Evolutionary conservation across 2,888 invertebrate species (phyloP).

Genomic region (Catocala sponsa): DNA sequence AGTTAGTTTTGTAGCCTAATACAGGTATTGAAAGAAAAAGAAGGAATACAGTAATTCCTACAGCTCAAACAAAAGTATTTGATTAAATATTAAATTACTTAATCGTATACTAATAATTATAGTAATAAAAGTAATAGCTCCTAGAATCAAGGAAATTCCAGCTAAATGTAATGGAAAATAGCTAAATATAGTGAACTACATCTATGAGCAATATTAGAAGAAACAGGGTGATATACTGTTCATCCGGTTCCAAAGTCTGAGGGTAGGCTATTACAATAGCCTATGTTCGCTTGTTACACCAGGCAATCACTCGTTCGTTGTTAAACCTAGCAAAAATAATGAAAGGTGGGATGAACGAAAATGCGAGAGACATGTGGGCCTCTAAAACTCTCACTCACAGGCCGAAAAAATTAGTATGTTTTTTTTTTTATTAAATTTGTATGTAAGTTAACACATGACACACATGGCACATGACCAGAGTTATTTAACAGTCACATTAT

Average conservation of each 20-base stretch:
- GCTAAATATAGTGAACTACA: slow-evolving; percentile 92
- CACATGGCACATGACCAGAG: too few species aligned
- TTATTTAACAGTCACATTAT: too few species aligned
- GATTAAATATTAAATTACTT: slow-evolving; percentile 88
- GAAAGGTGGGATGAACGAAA: too few species aligned
- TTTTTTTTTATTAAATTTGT: too few species aligned
- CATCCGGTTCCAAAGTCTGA: slow-evolving; percentile 90
- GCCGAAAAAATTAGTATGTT: too few species aligned
- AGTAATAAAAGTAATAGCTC: slow-evolving; percentile 94
- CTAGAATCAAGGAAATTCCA: slow-evolving; percentile 92
- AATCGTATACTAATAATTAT: slow-evolving; percentile 92
- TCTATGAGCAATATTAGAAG: slow-evolving; percentile 89
- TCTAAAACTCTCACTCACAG: too few species aligned
- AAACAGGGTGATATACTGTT: slow-evolving; percentile 92
- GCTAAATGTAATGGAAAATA: slow-evolving; percentile 93
- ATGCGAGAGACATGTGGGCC: too few species aligned
- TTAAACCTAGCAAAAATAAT: too few species aligned
- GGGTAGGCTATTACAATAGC: too few species aligned
- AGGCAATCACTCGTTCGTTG: too few species aligned
- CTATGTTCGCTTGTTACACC: too few species aligned
- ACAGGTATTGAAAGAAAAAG: slow-evolving; percentile 92
- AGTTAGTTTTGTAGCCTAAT: slow-evolving; percentile 93
- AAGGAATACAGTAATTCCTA: slow-evolving; percentile 85
- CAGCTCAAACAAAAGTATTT: slow-evolving; percentile 92
- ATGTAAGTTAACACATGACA: too few species aligned